Conservation (phyloP, 2,797 vertebrate genomes). For the Enteromius argenteus region DNA sequence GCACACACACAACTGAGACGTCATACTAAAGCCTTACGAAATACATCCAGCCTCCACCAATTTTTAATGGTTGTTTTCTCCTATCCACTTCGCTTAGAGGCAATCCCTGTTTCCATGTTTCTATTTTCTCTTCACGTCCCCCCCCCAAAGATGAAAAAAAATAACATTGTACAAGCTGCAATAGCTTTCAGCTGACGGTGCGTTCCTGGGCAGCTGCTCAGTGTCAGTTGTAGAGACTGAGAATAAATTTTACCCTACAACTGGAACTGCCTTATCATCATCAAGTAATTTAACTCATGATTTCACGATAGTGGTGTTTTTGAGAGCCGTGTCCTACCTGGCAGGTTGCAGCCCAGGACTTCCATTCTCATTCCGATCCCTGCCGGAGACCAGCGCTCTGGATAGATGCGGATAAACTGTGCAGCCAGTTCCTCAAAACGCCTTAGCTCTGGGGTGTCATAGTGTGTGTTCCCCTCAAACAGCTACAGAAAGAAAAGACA, state of each 20-base stretch:
- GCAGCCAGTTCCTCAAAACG: conserved; percentile 88
- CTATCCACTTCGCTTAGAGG: background rate
- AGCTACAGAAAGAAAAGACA: conserved; percentile 74
- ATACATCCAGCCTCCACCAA: background rate
- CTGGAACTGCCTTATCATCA: conserved; percentile 18
- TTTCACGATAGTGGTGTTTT: background rate
- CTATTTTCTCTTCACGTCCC: conserved; percentile 13
- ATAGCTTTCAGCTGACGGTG: conserved; percentile 17
- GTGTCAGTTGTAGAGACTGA: background rate
- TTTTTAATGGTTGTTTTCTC: conserved; percentile 8
- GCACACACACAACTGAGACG: background rate
- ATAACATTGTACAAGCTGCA: background rate
- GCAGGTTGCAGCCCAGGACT: conserved; percentile 94
- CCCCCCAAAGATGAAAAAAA: background rate
- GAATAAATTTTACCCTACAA: conserved; percentile 4
- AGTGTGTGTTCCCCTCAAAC: conserved; percentile 96
- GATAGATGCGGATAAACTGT: conserved; percentile 89
- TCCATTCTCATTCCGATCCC: conserved; percentile 97
- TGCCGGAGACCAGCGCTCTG: conserved; percentile 94
- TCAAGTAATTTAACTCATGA: background rate
- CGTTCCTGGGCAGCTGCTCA: background rate
- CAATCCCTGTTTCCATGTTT: conserved; percentile 16
- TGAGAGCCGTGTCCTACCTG: conserved; percentile 80
- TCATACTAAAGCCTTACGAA: background rate
- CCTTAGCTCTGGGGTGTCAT: conserved; percentile 92